Evolutionary conservation across 1,140 invertebrate genomes (phyloP).

Genomic region (Trinorchestia longiramus): DNA sequence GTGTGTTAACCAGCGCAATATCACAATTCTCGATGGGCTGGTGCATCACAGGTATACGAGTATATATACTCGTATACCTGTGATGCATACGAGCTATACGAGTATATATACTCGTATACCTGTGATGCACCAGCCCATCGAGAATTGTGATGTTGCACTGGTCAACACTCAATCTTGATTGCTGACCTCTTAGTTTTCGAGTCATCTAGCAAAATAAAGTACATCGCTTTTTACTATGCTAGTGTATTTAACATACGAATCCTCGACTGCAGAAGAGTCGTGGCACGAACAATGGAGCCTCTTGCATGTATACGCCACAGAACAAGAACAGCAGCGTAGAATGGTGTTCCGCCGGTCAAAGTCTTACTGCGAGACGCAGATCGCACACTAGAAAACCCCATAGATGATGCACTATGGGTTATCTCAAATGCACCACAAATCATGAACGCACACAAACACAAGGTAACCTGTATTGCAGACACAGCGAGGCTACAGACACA

Average conservation of each 20-base stretch:
- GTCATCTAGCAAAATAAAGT: neutral
- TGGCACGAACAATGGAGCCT: neutral
- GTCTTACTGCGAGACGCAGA: neutral
- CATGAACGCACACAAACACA: neutral
- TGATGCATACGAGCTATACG: no score
- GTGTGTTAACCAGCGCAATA: no score
- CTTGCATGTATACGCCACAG: neutral
- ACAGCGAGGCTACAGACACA: neutral
- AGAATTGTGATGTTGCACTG: no score
- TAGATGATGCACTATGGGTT: neutral
- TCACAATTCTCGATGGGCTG: no score
- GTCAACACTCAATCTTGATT: no score
- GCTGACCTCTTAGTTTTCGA: neutral
- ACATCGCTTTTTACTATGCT: neutral
- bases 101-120: no score
- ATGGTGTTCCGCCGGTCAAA: neutral
- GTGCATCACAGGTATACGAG: no score
- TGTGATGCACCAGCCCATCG: no score
- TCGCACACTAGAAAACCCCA: neutral
- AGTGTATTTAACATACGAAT: neutral
- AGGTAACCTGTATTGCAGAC: neutral
- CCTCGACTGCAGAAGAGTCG: no score
- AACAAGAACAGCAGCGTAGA: neutral
- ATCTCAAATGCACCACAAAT: neutral
- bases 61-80: neutral